These are phyloP conservation scores for Pseudomyrmex sp. DNA, from an alignment of 1,140 invertebrate genomes.

Conservation along the genomic window DNA sequence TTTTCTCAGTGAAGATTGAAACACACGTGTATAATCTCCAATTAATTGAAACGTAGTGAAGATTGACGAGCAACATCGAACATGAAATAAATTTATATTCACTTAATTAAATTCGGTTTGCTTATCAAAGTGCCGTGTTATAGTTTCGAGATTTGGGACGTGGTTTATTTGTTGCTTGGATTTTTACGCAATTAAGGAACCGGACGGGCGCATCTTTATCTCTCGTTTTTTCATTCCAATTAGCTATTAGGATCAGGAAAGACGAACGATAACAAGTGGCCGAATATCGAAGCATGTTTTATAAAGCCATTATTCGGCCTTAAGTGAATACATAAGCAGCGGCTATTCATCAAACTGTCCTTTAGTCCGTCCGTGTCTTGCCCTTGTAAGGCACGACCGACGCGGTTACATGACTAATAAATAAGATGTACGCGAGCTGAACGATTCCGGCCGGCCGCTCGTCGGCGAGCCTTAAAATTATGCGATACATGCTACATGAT, in stretches of 20 bases:
- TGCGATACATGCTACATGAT: constrained; percentile 52
- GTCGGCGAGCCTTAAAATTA: constrained; percentile 67
- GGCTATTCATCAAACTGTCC: constrained; percentile 79
- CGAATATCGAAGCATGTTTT: constrained; percentile 74
- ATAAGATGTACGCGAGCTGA: constrained; percentile 76
- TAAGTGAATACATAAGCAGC: constrained; percentile 79
- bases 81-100: constrained; percentile 2
- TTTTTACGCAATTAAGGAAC: constrained; percentile 29
- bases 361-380: constrained; percentile 49
- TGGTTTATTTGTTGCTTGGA: constrained; percentile 21
- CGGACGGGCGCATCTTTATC: constrained; percentile 5
- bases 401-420: constrained; percentile 76
- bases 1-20: background rate
- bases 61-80: background rate
- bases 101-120: constrained; percentile 5
- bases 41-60: background rate
- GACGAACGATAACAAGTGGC: constrained; percentile 78
- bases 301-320: constrained; percentile 80
- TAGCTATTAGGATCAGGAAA: constrained; percentile 68
- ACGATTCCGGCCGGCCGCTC: constrained; percentile 78
- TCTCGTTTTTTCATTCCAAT: constrained; percentile 53
- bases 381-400: constrained; percentile 72
- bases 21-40: background rate
- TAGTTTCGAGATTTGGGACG: background rate
- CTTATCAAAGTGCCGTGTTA: background rate